Conservation (phyloP, 2,888 invertebrate species). For the Ennomos quercinarius region DNA sequence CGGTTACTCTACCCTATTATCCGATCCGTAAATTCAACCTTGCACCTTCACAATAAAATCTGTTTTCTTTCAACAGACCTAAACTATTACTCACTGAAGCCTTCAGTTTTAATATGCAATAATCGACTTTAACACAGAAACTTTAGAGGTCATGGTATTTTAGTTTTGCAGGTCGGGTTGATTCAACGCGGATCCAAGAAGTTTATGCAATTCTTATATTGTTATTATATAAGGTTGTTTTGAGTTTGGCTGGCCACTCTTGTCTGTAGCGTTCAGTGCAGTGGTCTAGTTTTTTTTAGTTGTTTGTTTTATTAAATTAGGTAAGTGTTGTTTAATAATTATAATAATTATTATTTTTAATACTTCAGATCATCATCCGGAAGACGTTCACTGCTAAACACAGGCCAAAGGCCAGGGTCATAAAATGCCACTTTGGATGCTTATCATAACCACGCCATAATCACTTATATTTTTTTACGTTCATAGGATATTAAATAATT, state of each 20-base stretch:
- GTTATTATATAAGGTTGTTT: conserved; percentile 82
- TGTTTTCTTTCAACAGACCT: conserved; percentile 44
- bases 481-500: too few species aligned
- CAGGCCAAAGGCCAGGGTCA: too few species aligned
- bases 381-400: too few species aligned
- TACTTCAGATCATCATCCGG: too few species aligned
- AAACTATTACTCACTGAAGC: conserved; percentile 40
- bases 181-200: conserved; percentile 63
- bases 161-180: conserved; percentile 41
- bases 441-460: too few species aligned
- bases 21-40: conserved; percentile 44
- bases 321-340: conserved; percentile 49
- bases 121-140: conserved; percentile 24
- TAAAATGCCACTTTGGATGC: too few species aligned
- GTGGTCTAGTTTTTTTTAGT: conserved; percentile 55
- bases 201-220: conserved; percentile 84
- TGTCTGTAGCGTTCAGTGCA: conserved; percentile 70
- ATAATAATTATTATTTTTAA: too few species aligned
- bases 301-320: conserved; percentile 45
- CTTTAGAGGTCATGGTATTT: conserved; percentile 40
- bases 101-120: conserved; percentile 33
- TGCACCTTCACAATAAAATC: conserved; percentile 35
- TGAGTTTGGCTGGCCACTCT: conserved; percentile 64
- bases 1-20: conserved; percentile 40
- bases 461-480: too few species aligned